Evolutionary conservation across 2,797 vertebrate genomes (phyloP).

Genomic region (Acanthis flammea): DNA sequence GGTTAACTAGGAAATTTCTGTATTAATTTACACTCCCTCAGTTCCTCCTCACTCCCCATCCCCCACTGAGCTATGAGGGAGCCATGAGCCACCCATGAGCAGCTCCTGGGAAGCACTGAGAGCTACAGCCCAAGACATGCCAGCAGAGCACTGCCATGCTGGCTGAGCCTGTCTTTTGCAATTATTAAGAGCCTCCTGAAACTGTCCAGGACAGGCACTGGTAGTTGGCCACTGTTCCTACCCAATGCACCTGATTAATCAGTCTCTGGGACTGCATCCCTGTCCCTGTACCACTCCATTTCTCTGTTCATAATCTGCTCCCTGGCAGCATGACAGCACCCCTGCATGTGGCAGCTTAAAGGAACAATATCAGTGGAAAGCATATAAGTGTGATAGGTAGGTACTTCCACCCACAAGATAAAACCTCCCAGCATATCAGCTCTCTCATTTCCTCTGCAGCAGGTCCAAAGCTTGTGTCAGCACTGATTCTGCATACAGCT

Average conservation of each 20-base stretch:
- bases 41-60: neutral
- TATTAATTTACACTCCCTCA: neutral
- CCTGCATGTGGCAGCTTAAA: rapidly evolving
- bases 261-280: neutral
- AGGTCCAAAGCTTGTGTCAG: neutral
- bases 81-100: slow-evolving; percentile 1
- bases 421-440: neutral
- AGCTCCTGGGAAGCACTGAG: slow-evolving; percentile 1
- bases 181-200: neutral
- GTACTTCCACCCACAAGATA: neutral
- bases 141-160: neutral
- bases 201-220: neutral
- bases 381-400: neutral
- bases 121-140: neutral
- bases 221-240: neutral
- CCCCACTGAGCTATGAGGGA: neutral
- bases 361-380: neutral
- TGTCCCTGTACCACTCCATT: neutral
- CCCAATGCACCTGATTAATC: neutral
- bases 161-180: neutral
- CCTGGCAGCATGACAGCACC: neutral
- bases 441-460: neutral
- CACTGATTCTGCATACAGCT: neutral
- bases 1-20: neutral
- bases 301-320: neutral